A percentile compares a stretch with the other conserved stretches of the same genome.
Conservation (phyloP, 1,140 invertebrate species). For the Diorhabda sublineata region DNA sequence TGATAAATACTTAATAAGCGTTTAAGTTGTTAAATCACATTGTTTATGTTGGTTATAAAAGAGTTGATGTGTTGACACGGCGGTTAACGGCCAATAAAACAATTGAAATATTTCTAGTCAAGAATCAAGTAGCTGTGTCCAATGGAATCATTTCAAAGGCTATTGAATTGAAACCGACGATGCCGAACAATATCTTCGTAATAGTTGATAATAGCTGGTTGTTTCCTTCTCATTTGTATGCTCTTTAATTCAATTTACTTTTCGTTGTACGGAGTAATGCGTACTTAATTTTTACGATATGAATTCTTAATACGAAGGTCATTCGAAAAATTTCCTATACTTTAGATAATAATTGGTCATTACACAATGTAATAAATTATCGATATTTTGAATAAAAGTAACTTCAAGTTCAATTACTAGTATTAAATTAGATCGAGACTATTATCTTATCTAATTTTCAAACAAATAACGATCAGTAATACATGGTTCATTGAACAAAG, state of each 20-base stretch:
- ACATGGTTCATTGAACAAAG: too few relatives aligned
- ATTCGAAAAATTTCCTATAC: too few relatives aligned
- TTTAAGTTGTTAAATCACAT: background rate
- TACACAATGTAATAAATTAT: too few relatives aligned
- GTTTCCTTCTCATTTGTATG: background rate
- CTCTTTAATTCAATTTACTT: constrained; percentile 6
- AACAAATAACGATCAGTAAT: too few relatives aligned
- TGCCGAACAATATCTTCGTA: constrained; percentile 3
- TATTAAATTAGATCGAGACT: too few relatives aligned
- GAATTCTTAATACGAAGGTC: too few relatives aligned
- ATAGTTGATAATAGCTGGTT: background rate
- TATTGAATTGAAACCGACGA: constrained; percentile 9
- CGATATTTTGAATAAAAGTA: too few relatives aligned
- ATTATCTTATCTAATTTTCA: too few relatives aligned
- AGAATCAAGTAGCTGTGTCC: constrained; percentile 9
- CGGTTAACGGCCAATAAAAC: background rate
- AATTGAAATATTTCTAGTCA: background rate
- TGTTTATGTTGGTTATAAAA: background rate
- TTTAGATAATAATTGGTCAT: too few relatives aligned
- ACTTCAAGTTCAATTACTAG: too few relatives aligned
- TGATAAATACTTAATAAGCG: too few relatives aligned
- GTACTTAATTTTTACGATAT: too few relatives aligned
- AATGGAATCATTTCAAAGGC: background rate
- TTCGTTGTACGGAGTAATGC: background rate
- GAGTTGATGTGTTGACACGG: background rate